Evolutionary conservation across 2,797 vertebrate species (phyloP), one percentile per base, ranked within the genome.

Genomic region (Vespertilio murinus): DNA sequence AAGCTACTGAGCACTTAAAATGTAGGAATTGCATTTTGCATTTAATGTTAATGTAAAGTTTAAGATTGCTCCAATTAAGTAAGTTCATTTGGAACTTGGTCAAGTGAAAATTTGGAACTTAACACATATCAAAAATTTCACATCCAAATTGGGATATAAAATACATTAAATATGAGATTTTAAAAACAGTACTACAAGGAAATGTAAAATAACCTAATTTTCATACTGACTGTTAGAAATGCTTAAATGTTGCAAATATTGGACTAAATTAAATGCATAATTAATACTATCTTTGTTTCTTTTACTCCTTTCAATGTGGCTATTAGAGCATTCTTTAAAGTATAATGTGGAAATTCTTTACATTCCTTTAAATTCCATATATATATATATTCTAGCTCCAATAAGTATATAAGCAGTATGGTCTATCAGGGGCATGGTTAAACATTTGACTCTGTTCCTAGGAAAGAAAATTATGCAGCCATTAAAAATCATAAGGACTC

Each of bases 401-500:
- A 67, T 67, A 67, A 10, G 17, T 65, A 33, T 65, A 33, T 65
- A 65, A 33, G 35, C n/a, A 49, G 65, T 64, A 18, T 42, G 69
- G 86, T 54, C 74, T 28, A 8, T 30, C 80, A 74, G 30, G 49
- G 33, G 47, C 78, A 67, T 8, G 20, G 17, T 61, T 54, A 59
- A 88, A 61, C n/a, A n/a, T 88, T 54, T 40, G 22, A 73, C n/a
- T 84, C 69, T 92, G 52, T 25, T 30, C 61, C 67, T 69, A 45
- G 83, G 47, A 84, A 87, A 91, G 45, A 90, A 92, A 92, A 93
- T 77, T 65, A 69, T 8, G 20, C 23, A 91, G 70, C 13, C 80
- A 52, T 89, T 82, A 88, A 69, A 75, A 78, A 80, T 74, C 42
- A 20, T 8, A 38, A 96, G 28, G 23, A 91, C 33, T 3, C 17